Evolutionary conservation across 1,140 invertebrate genomes (phyloP), one percentile per base, ranked within the genome.

Genomic region (Paraescarpia echinospica): DNA sequence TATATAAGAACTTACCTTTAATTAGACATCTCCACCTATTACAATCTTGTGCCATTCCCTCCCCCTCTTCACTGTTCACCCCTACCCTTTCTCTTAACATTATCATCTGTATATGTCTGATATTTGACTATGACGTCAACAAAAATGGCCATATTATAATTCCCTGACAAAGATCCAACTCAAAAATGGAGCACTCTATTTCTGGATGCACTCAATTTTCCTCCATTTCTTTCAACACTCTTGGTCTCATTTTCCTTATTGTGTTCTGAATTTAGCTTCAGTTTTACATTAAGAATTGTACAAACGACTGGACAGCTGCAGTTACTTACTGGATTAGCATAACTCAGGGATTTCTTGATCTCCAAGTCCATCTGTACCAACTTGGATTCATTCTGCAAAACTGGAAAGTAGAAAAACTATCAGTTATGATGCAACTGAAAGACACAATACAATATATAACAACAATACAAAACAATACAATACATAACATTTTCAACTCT

Each of bases 331-430:
- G 94, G 92, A 41, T 94, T 94, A 33, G 93, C 95, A 92, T 94
- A 94, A 91, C 93, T 93, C 31, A 96, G 92, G 91, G 95, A 95
- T 89, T 97, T 97, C 94, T 98, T 98, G 48, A 98, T 97, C 94
- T 97, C 97, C 48, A 97, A 96, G 93, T 98, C 98, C 93, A 98
- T 96, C 94, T 98, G 97, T 88, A 98, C 96, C 1, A 98, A 95
- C 94, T 97, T 97, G 89, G 97, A 97, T 95, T 98, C 98, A 8
- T 97, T 97, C 94, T 97, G 97, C 41, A 97, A 94, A 95, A 97
- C 97, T 94, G 97, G 96, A 93, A 94, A 92, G n/a, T 34, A 94
- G 94, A 92, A 95, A 94, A 93, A 92, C 14, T 22, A 77, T 77
- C 18, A 27, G 2, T 77, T 77, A 31, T 77, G 59, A 18, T 77